Evolutionary conservation across 2,797 vertebrate genomes (phyloP), one percentile per base, ranked within the genome.

Genomic region (Rachycentron canadum): DNA sequence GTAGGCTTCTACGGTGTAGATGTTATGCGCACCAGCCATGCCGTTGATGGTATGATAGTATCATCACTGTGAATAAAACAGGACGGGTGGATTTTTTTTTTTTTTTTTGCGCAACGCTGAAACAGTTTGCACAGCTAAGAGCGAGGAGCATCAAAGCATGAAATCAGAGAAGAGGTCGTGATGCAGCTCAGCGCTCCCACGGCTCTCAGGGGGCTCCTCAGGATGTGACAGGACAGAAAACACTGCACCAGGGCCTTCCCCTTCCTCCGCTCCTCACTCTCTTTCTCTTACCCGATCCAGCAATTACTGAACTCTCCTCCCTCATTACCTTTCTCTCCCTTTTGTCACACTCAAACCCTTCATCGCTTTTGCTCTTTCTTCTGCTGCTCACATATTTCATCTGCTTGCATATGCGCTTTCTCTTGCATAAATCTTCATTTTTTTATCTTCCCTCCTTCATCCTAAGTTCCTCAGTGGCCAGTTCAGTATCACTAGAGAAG

Each of bases 131-230:
- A 57, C 47, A 59, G 52, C 86, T 83, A 76, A 79, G 76, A 90
- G 87, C 57, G 58, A 85, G 76, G 84, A 90, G 90, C 93, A 94
- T 93, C 89, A 91, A 92, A 92, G 90, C 92, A 78, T 93, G 92
- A 94, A 94, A 92, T 94, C 90, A 90, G 82, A 91, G 89, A 88
- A 88, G 91, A 85, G 89, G 83, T 91, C 78, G 83, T 88, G 91
- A 91, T 92, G 92, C 89, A 92, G 90, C 89, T 92, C 81, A 87
- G 83, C 61, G 50, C 87, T 90, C 84, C 81, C 73, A 82, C 79
- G 55, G 79, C 89, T 93, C 85, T 90, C 84, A 26, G 73, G 92
- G 90, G 88, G 81, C 77, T 91, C 77, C 90, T 90, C 71, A 26
- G 55, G 85, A 90, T 89, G 88, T 94, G 92, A 94, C 91, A 90